Conservation (phyloP, 2,888 invertebrate genomes). For the Bellardia bayeri region DNA sequence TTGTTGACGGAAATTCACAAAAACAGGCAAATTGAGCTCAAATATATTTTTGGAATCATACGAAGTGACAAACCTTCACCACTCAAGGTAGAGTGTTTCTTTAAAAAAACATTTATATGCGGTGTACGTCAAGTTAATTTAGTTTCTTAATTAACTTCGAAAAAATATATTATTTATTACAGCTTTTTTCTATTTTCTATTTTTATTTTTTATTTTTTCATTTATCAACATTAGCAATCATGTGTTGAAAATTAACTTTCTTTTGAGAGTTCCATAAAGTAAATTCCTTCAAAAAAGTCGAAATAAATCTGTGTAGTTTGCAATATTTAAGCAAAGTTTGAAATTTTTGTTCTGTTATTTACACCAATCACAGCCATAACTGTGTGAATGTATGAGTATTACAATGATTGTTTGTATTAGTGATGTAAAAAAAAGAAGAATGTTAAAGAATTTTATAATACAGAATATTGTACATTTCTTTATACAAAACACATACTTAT, state of each 20-base stretch:
- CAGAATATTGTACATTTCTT: conserved; percentile 10
- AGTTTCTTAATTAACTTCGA: no score
- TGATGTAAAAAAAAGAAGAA: conserved; percentile 1
- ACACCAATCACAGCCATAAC: not conserved
- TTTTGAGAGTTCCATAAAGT: not conserved
- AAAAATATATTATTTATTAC: no score
- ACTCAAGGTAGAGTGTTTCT: no score
- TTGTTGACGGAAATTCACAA: no score
- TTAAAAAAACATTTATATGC: no score
- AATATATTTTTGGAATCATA: no score
- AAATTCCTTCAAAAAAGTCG: not conserved
- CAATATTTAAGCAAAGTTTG: conserved; percentile 18
- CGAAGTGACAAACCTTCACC: no score
- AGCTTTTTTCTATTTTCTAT: not conserved
- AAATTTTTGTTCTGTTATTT: conserved; percentile 26
- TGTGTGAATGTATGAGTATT: conserved; percentile 7
- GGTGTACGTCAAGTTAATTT: no score
- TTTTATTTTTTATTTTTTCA: not conserved
- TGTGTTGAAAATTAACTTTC: not conserved
- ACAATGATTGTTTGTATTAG: conserved; percentile 24
- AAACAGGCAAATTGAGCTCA: no score
- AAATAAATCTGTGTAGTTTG: conserved; percentile 4
- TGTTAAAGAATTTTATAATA: conserved; percentile 31
- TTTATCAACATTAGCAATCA: not conserved
- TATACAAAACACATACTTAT: not conserved